phyloP scores from a whole-genome alignment of 2,797 vertebrate species.

The Gobionotothen gibberifrons region DNA sequence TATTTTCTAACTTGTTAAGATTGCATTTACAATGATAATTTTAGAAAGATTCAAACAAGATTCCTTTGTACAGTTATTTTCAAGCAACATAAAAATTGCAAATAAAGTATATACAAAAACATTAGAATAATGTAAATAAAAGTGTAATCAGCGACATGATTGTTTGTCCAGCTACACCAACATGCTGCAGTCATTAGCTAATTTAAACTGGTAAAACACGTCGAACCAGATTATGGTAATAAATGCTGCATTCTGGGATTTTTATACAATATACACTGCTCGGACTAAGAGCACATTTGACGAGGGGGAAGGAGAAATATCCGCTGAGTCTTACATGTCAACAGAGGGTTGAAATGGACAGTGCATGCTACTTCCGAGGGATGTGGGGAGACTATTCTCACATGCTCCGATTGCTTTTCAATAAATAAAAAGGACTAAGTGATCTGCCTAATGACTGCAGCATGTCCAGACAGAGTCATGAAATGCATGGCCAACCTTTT shows the following conservation, averaged over 20 bases:
- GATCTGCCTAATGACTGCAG: constrained; percentile 59
- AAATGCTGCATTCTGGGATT: constrained; percentile 21
- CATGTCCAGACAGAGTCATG: constrained; percentile 44
- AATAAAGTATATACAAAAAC: constrained; percentile 82
- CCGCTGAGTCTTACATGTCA: not conserved
- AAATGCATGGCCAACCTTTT: constrained; percentile 45
- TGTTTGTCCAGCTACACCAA: constrained; percentile 60
- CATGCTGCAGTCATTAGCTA: constrained; percentile 70
- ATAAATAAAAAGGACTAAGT: constrained; percentile 71
- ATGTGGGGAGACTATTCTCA: constrained; percentile 32
- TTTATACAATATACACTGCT: constrained; percentile 28
- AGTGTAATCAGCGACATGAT: constrained; percentile 64
- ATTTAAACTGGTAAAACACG: constrained; percentile 29
- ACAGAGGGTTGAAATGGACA: constrained; percentile 26
- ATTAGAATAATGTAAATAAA: constrained; percentile 78
- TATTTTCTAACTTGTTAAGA: constrained; percentile 86
- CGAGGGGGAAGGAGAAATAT: constrained; percentile 20
- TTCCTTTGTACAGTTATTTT: constrained; percentile 85
- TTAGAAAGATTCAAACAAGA: constrained; percentile 79
- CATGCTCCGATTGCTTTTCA: constrained; percentile 50
- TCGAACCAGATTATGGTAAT: constrained; percentile 21
- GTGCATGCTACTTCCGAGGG: constrained; percentile 29
- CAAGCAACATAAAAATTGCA: constrained; percentile 80
- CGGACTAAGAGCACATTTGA: constrained; percentile 30
- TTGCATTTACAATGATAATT: constrained; percentile 79